These are phyloP conservation scores for Podotricha telesiphe DNA, from an alignment of 2,888 invertebrate genomes.

Conservation along the genomic window DNA sequence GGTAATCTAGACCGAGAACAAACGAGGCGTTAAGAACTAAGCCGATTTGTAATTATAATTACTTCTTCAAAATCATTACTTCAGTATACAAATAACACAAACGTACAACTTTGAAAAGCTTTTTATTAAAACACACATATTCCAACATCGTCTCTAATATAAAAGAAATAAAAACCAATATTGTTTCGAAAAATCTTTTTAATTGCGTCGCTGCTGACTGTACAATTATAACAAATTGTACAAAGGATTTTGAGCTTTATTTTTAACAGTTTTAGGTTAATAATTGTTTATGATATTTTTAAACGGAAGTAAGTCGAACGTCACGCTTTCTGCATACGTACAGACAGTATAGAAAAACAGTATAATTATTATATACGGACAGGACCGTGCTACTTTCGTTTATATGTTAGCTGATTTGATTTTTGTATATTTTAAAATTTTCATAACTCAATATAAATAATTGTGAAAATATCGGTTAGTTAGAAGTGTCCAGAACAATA, in stretches of 20 bases:
- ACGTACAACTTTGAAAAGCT: constrained; percentile 33
- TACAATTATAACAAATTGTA: constrained; percentile 29
- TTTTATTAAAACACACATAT: constrained; percentile 9
- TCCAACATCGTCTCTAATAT: constrained; percentile 28
- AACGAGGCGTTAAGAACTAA: constrained; percentile 46
- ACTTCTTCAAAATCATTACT: constrained; percentile 48
- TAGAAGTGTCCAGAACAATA: no score
- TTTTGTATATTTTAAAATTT: not conserved
- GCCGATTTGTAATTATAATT: constrained; percentile 49
- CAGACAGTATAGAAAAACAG: constrained; percentile 54
- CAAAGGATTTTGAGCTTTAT: constrained; percentile 37
- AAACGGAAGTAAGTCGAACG: constrained; percentile 56
- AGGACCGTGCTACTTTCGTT: constrained; percentile 60
- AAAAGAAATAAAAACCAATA: constrained; percentile 32
- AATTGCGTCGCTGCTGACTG: constrained; percentile 40
- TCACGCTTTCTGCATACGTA: constrained; percentile 71
- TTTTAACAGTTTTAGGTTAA: constrained; percentile 18
- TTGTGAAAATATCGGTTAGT: no score
- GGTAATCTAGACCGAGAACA: constrained; percentile 37
- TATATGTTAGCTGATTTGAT: constrained; percentile 46
- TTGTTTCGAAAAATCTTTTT: constrained; percentile 29
- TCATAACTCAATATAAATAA: no score
- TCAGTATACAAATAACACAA: constrained; percentile 39
- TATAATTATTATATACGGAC: constrained; percentile 60
- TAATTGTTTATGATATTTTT: constrained; percentile 23